Conservation (phyloP, 2,888 invertebrate genomes). For the Corythucha ciliata region DNA sequence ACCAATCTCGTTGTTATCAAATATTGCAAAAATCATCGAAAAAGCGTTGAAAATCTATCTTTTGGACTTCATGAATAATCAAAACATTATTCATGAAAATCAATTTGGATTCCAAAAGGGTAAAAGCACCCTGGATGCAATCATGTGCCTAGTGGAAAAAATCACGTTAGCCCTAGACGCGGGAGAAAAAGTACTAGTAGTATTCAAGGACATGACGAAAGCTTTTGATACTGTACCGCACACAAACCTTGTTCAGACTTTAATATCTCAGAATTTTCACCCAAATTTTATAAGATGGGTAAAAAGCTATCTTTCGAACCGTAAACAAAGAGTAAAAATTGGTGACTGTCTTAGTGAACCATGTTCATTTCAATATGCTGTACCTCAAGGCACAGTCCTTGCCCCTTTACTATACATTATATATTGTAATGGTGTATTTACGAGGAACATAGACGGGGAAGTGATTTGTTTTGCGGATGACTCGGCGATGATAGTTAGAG, state of each 20-base stretch:
- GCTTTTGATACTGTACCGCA: slow-evolving; percentile 17
- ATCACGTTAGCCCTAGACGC: slow-evolving; percentile 5
- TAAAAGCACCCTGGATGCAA: slow-evolving; percentile 7
- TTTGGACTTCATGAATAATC: neutral
- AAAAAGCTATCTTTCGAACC: slow-evolving; percentile 1
- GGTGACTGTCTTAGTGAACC: slow-evolving; percentile 12
- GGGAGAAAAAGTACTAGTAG: slow-evolving; percentile 13
- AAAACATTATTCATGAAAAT: slow-evolving; percentile 1
- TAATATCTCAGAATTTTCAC: slow-evolving; percentile 2
- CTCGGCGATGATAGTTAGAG: slow-evolving; percentile 16
- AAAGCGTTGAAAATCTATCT: slow-evolving; percentile 14
- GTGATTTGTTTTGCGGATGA: slow-evolving; percentile 15
- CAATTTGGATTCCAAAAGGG: slow-evolving; percentile 11
- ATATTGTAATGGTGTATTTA: slow-evolving; percentile 17
- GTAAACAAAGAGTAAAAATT: slow-evolving; percentile 6
- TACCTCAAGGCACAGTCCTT: slow-evolving; percentile 9
- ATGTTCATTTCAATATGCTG: slow-evolving; percentile 8
- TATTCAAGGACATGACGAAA: slow-evolving; percentile 17
- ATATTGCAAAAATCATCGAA: slow-evolving; percentile 15
- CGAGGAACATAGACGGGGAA: slow-evolving; percentile 14
- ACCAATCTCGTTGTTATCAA: slow-evolving; percentile 9
- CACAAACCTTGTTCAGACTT: neutral
- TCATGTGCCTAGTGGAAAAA: slow-evolving; percentile 10
- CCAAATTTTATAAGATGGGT: slow-evolving; percentile 10
- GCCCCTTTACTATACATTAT: slow-evolving; percentile 11